Evolutionary conservation across 2,113 vertebrate species (phyloP).

Genomic region (Plotosus lineatus): DNA sequence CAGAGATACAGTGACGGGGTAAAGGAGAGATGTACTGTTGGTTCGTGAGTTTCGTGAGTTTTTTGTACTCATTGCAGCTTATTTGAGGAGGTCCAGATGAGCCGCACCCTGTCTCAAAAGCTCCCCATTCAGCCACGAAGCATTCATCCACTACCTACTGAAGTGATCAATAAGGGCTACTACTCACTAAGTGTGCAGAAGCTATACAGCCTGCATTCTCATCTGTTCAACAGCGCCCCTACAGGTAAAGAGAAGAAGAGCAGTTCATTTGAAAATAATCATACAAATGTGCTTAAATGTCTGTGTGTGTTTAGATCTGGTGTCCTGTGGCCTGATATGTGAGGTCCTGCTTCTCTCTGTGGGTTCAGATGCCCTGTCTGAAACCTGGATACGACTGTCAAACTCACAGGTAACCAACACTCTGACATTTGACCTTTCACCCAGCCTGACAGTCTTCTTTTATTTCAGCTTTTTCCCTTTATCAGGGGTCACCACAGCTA

Average conservation of each 20-base stretch:
- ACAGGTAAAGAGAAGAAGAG: slow-evolving; percentile 72
- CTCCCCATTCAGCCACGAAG: slow-evolving; percentile 51
- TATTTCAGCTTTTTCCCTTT: too few species aligned
- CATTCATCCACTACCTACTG: slow-evolving; percentile 63
- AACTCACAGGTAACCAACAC: slow-evolving; percentile 73
- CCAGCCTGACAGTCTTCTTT: too few species aligned
- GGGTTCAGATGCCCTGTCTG: slow-evolving; percentile 72
- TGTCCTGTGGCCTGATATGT: slow-evolving; percentile 72
- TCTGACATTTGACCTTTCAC: background rate
- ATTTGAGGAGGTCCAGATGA: too few species aligned
- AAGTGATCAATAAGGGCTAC: slow-evolving; percentile 64
- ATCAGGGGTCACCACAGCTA: too few species aligned
- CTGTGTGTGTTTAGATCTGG: slow-evolving; percentile 71
- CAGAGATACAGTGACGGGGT: too few species aligned
- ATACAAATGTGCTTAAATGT: background rate
- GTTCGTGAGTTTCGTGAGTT: too few species aligned
- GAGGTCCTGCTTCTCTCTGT: slow-evolving; percentile 70
- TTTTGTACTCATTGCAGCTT: too few species aligned
- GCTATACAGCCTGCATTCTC: slow-evolving; percentile 73
- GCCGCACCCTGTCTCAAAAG: slow-evolving; percentile 72
- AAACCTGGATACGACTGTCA: slow-evolving; percentile 74
- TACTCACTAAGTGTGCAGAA: slow-evolving; percentile 75
- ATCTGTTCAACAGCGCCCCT: slow-evolving; percentile 77
- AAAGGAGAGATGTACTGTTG: too few species aligned
- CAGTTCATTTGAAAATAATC: background rate